Base-by-base conservation (phyloP, 2,797 vertebrate species). In the Acrossocheilus fasciatus region DNA sequence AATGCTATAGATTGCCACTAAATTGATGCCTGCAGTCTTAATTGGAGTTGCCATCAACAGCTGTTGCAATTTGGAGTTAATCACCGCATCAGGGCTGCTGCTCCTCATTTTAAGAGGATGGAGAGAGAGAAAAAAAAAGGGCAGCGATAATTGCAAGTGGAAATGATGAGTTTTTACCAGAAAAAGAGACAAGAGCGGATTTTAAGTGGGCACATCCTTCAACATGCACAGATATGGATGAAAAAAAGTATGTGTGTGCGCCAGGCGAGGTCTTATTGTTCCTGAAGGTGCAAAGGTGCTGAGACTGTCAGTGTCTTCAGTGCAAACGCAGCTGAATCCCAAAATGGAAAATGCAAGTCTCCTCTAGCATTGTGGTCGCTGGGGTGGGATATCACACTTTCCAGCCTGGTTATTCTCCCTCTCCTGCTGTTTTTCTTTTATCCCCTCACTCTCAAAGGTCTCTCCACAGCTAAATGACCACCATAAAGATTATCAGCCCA, bases 321-420 rank as follows among this genome's bases (percentile, higher is more conserved):
- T 85, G 89, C 87, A 66, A 88, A 68, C 75, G 66, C 85, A 89
- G 89, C 86, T 72, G 39, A 88, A 88, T 89, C 68, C 82, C 82
- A 88, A 83, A 90, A 90, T 88, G 82, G 75, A 87, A 83, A 85
- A 84, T 45, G 77, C 50, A 72, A 72, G 69, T 74, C 86, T 89
- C 88, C 36, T 88, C 91, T 89, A 92, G 90, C 89, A 90, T 86
- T 91, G 87, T 89, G 92, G 91, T 94, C 91, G 84, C 89, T 91
- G 90, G 88, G 90, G 93, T 91, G 92, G 92, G 93, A 92, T 92
- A 93, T 93, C 69, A 87, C 70, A 89, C 74, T 86, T 81, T 87
- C 81, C 85, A 85, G 15, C 34, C 73, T 14, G 45, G 30, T 69
- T 69, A 69, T 81, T 52, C 72, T 75, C 73, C 41, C 77, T 79